These are phyloP conservation scores for Cassiopea andromeda DNA, from an alignment of 30 jellyfish, hydroid and myxozoan species.

Conservation along the genomic window DNA sequence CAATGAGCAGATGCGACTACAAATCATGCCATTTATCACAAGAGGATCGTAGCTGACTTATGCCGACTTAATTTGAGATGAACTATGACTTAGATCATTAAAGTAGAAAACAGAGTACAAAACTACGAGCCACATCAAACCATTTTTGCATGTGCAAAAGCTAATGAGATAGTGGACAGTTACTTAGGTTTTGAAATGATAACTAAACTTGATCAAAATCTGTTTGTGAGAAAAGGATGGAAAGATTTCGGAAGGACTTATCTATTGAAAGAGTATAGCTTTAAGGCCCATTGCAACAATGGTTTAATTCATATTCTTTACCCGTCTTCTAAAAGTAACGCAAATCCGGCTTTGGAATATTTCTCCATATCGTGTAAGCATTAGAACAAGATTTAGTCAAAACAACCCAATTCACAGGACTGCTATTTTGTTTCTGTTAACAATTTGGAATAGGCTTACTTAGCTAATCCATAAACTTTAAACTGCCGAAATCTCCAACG, in stretches of 20 bases:
- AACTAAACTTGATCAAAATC: constrained; percentile 24
- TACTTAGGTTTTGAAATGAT: constrained; percentile 8
- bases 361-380: constrained; percentile 75
- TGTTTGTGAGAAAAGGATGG: constrained; percentile 31
- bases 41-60: too few species aligned
- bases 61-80: too few species aligned
- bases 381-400: constrained; percentile 66
- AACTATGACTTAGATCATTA: too few species aligned
- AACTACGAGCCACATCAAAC: neutral
- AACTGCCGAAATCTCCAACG: constrained; percentile 64
- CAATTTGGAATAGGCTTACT: constrained; percentile 71
- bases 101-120: too few species aligned
- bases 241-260: constrained; percentile 49
- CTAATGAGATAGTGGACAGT: neutral
- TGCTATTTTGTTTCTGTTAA: constrained; percentile 71
- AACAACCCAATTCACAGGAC: constrained; percentile 75
- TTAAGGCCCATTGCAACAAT: constrained; percentile 11
- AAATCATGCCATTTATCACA: too few species aligned
- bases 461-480: constrained; percentile 60
- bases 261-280: constrained; percentile 46
- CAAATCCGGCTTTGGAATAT: constrained; percentile 71
- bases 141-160: neutral
- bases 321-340: constrained; percentile 39
- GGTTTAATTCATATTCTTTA: constrained; percentile 38
- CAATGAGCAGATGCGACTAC: too few species aligned